These are phyloP conservation scores for Nomia melanderi DNA, from an alignment of 1,140 invertebrate species.

Conservation along the genomic window DNA sequence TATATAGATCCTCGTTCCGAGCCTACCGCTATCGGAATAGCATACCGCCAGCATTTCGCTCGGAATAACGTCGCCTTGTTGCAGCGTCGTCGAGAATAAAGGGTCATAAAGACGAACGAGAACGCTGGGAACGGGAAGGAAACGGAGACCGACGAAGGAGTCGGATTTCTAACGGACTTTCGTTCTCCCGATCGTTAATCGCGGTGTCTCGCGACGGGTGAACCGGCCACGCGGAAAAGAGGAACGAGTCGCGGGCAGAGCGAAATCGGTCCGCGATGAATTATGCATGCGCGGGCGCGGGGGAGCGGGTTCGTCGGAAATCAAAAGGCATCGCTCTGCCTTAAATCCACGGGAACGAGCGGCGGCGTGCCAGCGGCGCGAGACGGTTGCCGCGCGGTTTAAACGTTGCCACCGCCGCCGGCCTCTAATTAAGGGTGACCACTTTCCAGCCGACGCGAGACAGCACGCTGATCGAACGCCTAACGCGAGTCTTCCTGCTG, in stretches of 20 bases:
- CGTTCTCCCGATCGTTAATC: too few relatives aligned
- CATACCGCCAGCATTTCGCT: too few relatives aligned
- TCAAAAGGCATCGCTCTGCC: conserved; percentile 18
- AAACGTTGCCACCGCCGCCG: conserved; percentile 1
- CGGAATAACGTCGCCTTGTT: too few relatives aligned
- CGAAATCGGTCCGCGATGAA: conserved; percentile 30
- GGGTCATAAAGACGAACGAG: too few relatives aligned
- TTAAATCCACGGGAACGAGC: conserved; percentile 12
- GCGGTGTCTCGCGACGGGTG: not conserved
- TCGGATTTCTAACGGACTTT: too few relatives aligned
- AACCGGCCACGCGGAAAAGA: not conserved
- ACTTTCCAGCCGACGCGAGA: not conserved
- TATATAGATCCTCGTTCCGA: too few relatives aligned
- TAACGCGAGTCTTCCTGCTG: too few relatives aligned
- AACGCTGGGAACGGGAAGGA: too few relatives aligned
- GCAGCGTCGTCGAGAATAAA: too few relatives aligned
- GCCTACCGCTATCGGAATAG: too few relatives aligned
- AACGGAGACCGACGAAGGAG: too few relatives aligned
- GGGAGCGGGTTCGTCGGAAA: conserved; percentile 15
- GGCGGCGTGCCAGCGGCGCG: conserved; percentile 16
- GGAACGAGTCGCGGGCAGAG: not conserved
- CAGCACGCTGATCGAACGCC: conserved; percentile 3
- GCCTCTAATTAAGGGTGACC: conserved; percentile 25
- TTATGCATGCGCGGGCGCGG: conserved; percentile 30
- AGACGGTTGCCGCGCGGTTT: not conserved